Percentiles rank a stretch among this genome's conserved stretches.
Conservation (phyloP, 2,797 vertebrate genomes). For the Serranus cabrilla region DNA sequence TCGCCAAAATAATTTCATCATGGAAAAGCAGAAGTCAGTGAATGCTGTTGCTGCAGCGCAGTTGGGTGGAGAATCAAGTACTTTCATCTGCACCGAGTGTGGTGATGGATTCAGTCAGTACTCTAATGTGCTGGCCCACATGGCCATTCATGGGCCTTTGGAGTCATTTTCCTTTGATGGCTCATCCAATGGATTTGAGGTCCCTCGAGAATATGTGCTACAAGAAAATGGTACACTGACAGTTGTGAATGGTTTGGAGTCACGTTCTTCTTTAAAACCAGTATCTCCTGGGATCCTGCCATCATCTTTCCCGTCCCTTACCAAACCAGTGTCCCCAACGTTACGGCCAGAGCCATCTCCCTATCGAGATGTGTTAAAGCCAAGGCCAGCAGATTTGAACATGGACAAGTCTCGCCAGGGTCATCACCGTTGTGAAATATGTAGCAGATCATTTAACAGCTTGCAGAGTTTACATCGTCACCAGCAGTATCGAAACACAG, state of each 20-base stretch:
- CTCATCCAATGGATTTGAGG: conserved; percentile 84
- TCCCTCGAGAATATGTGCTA: conserved; percentile 86
- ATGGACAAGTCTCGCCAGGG: conserved; percentile 60
- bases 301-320: conserved; percentile 56
- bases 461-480: conserved; percentile 84
- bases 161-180: conserved; percentile 84
- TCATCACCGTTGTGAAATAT: conserved; percentile 85
- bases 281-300: conserved; percentile 70
- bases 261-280: conserved; percentile 75
- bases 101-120: conserved; percentile 89
- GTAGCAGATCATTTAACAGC: conserved; percentile 83
- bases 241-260: conserved; percentile 80
- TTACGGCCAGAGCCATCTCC: conserved; percentile 37
- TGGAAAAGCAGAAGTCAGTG: conserved; percentile 80
- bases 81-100: conserved; percentile 90
- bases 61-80: conserved; percentile 72
- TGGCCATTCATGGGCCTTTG: conserved; percentile 84
- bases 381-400: conserved; percentile 59
- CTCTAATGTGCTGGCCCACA: conserved; percentile 82
- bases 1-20: conserved; percentile 69
- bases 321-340: conserved; percentile 60
- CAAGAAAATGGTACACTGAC: conserved; percentile 89
- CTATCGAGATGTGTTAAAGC: conserved; percentile 55
- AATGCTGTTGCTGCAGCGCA: conserved; percentile 67
- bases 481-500: conserved; percentile 86